Percentiles rank a stretch among this genome's conserved stretches.
These are phyloP conservation scores for Pediacus dermestoides DNA, from an alignment of 2,888 invertebrate species.

Conservation along the genomic window DNA sequence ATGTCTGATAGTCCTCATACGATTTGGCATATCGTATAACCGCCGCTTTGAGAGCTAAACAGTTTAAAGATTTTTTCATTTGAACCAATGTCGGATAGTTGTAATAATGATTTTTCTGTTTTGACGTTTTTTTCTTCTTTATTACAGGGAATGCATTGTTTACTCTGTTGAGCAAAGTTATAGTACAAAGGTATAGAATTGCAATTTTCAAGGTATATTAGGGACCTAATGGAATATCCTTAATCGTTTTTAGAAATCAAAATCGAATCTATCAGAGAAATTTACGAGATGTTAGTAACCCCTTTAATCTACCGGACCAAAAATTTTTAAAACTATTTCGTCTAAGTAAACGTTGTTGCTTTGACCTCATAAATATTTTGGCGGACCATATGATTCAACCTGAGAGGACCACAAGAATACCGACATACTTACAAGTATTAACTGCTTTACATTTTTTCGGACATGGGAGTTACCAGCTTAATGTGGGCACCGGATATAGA, in stretches of 20 bases:
- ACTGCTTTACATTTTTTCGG: constrained; percentile 11
- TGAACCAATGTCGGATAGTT: too few species aligned
- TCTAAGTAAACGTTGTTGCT: not conserved
- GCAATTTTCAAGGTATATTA: too few species aligned
- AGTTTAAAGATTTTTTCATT: too few species aligned
- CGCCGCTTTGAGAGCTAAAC: too few species aligned
- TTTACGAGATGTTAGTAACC: not conserved
- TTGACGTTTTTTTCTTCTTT: too few species aligned
- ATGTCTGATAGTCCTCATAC: too few species aligned
- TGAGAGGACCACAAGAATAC: constrained; percentile 1
- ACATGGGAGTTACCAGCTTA: constrained; percentile 9
- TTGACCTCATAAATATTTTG: not conserved
- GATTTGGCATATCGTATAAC: too few species aligned
- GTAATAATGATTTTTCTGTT: too few species aligned
- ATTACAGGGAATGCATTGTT: too few species aligned
- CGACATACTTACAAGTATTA: constrained; percentile 3
- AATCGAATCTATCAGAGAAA: not conserved
- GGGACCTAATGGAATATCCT: too few species aligned
- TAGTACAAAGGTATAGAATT: too few species aligned
- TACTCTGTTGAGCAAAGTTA: too few species aligned
- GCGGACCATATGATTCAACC: not conserved
- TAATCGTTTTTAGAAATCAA: constrained; percentile 1
- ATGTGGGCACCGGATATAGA: not conserved
- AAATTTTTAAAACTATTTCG: constrained; percentile 1
- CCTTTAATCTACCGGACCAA: not conserved